Evolutionary conservation across 2,888 invertebrate species (phyloP), one percentile per base, ranked within the genome.

Genomic region (Cerceris ruficornis): DNA sequence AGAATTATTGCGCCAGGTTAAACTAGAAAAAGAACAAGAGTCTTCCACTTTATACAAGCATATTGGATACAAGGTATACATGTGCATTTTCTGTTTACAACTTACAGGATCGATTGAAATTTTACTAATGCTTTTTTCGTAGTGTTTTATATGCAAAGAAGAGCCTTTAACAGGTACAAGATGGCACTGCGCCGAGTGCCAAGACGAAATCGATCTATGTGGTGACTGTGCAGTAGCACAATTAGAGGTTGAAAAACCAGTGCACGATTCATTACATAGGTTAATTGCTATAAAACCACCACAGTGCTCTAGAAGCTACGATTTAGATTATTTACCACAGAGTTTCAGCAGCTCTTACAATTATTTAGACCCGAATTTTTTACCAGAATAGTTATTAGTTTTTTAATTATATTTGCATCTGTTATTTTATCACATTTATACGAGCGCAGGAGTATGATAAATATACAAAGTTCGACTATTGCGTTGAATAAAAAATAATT

Each of bases 171-270:
- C 93, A 28, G 95, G 95, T 11, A 94, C 94, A 11, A 93, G 95
- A 69, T 96, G 96, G 96, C 95, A 95, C 86, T 97, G 96, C 86
- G 92, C 93, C 41, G 94, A 94, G 69, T 96, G 96, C 86, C 92
- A 93, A 58, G 87, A 90, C 2, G 90, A 91, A 52, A 91, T 95
- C 0, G 95, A 96, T 89, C 94, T 95, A 83, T 96, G 96, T 85
- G 93, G 94, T 0, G 95, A 95, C 85, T 96, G 96, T 86, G 93
- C 95, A 1, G 89, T 95, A 0, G 91, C 93, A 2, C 95, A 95
- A 88, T 84, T 95, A 80, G 93, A 93, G 77, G 90, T 93, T 6
- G 88, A 90, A 28, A 91, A 91, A 74, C 93, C 91, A 11, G 82
- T 89, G n/a, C 94, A 94, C 86, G 92, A 94, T 15, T 82, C 93